phyloP scores from a whole-genome alignment of 2,888 invertebrate species.

The Iphiclides podalirius region DNA sequence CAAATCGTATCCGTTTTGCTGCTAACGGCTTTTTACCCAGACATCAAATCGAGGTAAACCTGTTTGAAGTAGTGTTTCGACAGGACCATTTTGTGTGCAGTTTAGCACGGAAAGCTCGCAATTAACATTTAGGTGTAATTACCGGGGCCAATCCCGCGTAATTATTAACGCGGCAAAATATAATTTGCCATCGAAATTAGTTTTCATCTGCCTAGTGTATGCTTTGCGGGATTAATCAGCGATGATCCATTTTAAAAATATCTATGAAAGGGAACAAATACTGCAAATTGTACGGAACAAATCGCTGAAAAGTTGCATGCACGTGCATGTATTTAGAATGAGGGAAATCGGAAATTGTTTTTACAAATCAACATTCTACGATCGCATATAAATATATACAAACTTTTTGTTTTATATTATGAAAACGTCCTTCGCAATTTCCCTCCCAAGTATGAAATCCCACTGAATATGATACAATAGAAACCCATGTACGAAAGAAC shows the following conservation, averaged over 20 bases:
- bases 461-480: too few species aligned
- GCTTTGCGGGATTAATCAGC: slow-evolving; percentile 11
- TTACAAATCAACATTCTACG: too few species aligned
- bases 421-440: too few species aligned
- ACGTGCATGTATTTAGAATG: neutral
- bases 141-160: neutral
- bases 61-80: neutral
- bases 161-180: slow-evolving; percentile 5
- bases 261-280: neutral
- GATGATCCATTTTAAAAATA: neutral
- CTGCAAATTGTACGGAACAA: neutral
- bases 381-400: too few species aligned
- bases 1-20: too few species aligned
- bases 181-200: slow-evolving; percentile 16
- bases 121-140: slow-evolving; percentile 16
- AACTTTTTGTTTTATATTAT: too few species aligned
- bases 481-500: too few species aligned
- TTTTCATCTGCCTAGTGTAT: slow-evolving; percentile 10
- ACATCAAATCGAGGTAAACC: neutral
- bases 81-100: neutral
- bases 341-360: neutral
- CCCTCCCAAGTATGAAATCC: too few species aligned
- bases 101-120: slow-evolving; percentile 1
- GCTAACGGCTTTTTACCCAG: neutral
- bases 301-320: neutral